Evolutionary conservation across 2,797 vertebrate genomes (phyloP).

Genomic region (Valencia hispanica): DNA sequence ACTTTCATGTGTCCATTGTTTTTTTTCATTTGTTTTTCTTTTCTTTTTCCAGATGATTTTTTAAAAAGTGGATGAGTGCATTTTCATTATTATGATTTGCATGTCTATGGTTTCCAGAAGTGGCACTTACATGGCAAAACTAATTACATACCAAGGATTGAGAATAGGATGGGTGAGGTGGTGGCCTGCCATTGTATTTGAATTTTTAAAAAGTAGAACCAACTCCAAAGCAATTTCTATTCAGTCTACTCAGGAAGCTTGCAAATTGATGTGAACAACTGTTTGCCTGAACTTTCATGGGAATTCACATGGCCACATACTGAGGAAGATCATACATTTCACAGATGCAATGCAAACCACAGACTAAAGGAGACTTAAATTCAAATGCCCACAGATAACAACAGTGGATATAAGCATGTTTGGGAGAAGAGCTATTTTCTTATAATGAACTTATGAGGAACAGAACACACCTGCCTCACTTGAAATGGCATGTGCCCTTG

Average conservation of each 20-base stretch:
- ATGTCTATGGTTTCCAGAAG: no score
- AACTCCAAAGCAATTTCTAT: not conserved
- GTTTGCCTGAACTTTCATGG: not conserved
- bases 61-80: not conserved
- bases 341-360: no score
- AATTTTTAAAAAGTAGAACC: not conserved
- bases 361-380: not conserved
- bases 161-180: no score
- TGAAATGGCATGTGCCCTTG: not conserved
- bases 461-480: not conserved
- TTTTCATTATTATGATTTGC: no score
- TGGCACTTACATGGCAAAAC: no score
- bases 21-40: not conserved
- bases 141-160: no score
- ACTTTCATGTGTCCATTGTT: conserved; percentile 13
- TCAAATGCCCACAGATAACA: not conserved
- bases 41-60: not conserved
- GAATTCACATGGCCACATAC: no score
- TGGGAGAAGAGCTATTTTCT: not conserved
- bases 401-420: not conserved
- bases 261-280: not conserved
- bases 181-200: no score
- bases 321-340: no score
- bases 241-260: not conserved
- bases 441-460: not conserved